phyloP scores from a whole-genome alignment of 2,797 vertebrate genomes.

The Prionace glauca region DNA sequence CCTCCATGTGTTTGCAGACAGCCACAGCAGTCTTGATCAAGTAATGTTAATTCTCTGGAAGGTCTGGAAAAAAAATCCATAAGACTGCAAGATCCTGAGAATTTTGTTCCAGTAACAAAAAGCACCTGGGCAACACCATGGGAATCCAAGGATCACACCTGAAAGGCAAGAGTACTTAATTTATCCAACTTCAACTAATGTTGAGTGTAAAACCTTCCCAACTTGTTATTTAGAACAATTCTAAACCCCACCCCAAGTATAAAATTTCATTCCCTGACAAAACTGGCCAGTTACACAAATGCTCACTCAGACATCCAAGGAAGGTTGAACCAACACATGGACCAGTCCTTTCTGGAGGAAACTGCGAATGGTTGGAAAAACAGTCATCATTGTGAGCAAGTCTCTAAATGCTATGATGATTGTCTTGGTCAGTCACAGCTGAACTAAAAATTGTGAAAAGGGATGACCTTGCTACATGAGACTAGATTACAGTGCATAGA shows the following conservation, averaged over 20 bases:
- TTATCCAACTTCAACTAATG: no score
- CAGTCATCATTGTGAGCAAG: slow-evolving; percentile 32
- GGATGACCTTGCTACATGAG: neutral
- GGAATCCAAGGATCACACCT: slow-evolving; percentile 96
- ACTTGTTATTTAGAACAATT: no score
- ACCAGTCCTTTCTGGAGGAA: slow-evolving; percentile 40
- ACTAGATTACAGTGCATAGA: neutral
- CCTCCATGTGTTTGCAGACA: slow-evolving; percentile 94
- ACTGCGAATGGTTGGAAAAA: slow-evolving; percentile 41
- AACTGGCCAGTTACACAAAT: no score
- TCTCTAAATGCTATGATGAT: no score
- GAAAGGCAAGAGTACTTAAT: neutral
- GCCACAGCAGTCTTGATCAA: slow-evolving; percentile 98
- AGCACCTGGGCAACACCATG: slow-evolving; percentile 96
- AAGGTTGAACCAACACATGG: neutral
- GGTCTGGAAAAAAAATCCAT: slow-evolving; percentile 89
- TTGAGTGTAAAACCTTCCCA: no score
- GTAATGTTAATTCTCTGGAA: slow-evolving; percentile 96
- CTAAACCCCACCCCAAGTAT: no score
- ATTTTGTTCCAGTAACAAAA: slow-evolving; percentile 97
- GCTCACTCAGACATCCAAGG: no score
- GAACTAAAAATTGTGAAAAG: neutral
- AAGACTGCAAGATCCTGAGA: slow-evolving; percentile 90
- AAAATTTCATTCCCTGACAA: no score
- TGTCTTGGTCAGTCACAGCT: neutral